Evolutionary conservation across 1,140 invertebrate species (phyloP).

Genomic region (Helicoverpa armigera): DNA sequence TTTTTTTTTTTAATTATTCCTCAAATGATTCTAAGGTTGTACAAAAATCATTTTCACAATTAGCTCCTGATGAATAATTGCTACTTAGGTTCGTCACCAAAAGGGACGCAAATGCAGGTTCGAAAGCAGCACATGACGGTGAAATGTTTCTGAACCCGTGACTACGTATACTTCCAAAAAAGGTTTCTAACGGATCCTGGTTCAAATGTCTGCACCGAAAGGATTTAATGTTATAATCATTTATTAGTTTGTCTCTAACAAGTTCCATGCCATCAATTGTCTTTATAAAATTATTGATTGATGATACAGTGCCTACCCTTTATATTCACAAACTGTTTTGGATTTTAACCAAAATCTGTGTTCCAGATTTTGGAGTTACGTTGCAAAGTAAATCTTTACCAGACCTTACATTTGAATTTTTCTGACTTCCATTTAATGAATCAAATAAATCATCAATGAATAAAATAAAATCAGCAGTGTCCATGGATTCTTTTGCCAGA

Average conservation of each 20-base stretch:
- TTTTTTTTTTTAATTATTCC: too few relatives aligned
- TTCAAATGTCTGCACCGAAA: not conserved
- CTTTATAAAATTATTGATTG: not conserved
- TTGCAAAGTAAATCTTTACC: not conserved
- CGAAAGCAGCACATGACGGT: not conserved
- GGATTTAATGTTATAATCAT: slow-evolving; percentile 1
- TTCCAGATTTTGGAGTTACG: not conserved
- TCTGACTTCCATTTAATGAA: not conserved
- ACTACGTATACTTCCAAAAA: slow-evolving; percentile 3
- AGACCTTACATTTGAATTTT: not conserved
- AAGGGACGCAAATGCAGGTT: not conserved
- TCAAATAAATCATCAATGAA: not conserved
- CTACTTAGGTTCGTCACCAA: not conserved
- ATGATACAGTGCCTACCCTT: not conserved
- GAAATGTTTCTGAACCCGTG: not conserved
- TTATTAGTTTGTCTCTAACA: not conserved
- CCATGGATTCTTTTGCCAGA: not conserved
- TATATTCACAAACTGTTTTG: not conserved
- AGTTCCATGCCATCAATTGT: not conserved
- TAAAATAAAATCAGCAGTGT: not conserved
- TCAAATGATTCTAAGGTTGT: not conserved
- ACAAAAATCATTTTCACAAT: slow-evolving; percentile 6
- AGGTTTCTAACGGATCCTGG: not conserved
- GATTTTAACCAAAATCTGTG: not conserved
- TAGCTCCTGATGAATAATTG: not conserved